A percentile compares a stretch with the other conserved stretches of the same genome.
Conservation (phyloP, 1,140 invertebrate species). For the Drosophila teissieri region DNA sequence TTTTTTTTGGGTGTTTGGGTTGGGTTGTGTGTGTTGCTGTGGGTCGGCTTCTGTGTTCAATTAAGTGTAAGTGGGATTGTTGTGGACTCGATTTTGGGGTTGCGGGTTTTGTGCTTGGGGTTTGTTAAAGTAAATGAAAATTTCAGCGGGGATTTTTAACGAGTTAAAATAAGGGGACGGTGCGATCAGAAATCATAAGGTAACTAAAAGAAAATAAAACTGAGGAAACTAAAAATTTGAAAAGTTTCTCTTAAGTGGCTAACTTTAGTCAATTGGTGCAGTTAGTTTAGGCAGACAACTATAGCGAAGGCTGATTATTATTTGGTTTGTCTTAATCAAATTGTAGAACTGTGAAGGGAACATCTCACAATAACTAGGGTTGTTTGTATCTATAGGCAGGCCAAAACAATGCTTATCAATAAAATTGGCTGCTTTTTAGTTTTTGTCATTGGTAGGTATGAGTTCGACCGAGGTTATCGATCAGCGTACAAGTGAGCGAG, state of each 20-base stretch:
- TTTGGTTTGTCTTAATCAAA: constrained; percentile 53
- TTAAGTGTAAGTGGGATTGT: constrained; percentile 65
- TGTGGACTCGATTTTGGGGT: constrained; percentile 53
- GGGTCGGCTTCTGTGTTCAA: constrained; percentile 46
- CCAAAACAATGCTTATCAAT: constrained; percentile 36
- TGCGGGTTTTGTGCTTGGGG: constrained; percentile 59
- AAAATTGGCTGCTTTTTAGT: constrained; percentile 20
- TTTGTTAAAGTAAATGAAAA: constrained; percentile 53
- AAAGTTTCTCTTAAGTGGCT: constrained; percentile 21
- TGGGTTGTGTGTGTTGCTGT: constrained; percentile 38
- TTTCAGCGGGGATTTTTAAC: constrained; percentile 38
- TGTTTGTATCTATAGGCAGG: constrained; percentile 47
- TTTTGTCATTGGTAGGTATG: constrained; percentile 52
- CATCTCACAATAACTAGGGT: constrained; percentile 82
- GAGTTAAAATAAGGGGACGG: constrained; percentile 36
- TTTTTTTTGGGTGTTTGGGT: constrained; percentile 39
- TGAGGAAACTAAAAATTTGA: constrained; percentile 25
- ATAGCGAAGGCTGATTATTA: constrained; percentile 18
- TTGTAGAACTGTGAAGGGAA: constrained; percentile 85
- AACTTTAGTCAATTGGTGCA: constrained; percentile 47
- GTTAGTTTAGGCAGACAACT: constrained; percentile 55
- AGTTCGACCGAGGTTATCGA: constrained; percentile 41
- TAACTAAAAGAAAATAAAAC: constrained; percentile 38
- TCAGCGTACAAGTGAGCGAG: constrained; percentile 53
- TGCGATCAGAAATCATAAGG: constrained; percentile 37